A percentile compares a stretch with the other conserved stretches of the same genome.
Conservation (phyloP, 2,113 vertebrate species). For the Passer montanus region DNA sequence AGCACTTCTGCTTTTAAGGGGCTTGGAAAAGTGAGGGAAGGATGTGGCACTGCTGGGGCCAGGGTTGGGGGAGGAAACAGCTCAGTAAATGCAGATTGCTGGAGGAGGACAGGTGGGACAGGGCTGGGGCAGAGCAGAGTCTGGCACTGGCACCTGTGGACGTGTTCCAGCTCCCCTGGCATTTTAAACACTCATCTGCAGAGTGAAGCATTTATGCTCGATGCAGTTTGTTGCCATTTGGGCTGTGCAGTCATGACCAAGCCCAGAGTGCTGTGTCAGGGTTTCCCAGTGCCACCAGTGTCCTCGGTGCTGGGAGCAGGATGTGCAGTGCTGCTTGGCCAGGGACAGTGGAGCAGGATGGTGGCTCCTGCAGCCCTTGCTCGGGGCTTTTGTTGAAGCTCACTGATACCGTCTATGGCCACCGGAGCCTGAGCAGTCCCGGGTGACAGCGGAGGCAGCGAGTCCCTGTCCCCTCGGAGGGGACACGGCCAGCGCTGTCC, state of each 20-base stretch:
- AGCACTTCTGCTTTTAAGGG: background rate
- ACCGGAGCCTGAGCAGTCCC: background rate
- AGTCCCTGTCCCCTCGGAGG: rapidly evolving
- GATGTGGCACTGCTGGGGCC: background rate
- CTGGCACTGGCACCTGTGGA: background rate
- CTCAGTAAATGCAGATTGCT: background rate
- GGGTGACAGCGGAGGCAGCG: background rate
- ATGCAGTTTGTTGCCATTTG: rapidly evolving
- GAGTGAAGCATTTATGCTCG: background rate
- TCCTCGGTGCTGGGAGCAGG: background rate
- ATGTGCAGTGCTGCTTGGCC: rapidly evolving
- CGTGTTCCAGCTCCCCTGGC: background rate
- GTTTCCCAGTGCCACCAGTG: background rate
- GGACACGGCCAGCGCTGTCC: background rate
- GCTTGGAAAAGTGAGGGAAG: background rate
- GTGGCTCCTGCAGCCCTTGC: background rate
- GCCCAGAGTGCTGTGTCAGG: rapidly evolving
- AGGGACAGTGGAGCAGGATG: background rate
- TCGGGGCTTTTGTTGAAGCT: background rate
- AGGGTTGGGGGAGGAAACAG: background rate
- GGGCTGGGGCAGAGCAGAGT: background rate
- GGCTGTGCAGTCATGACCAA: rapidly evolving
- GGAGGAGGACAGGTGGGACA: background rate
- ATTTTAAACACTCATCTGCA: background rate
- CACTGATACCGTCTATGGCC: background rate